Percentiles rank a stretch among this genome's conserved stretches.
phyloP scores from a whole-genome alignment of 2,113 vertebrate genomes.

The Poecilia latipinna region DNA sequence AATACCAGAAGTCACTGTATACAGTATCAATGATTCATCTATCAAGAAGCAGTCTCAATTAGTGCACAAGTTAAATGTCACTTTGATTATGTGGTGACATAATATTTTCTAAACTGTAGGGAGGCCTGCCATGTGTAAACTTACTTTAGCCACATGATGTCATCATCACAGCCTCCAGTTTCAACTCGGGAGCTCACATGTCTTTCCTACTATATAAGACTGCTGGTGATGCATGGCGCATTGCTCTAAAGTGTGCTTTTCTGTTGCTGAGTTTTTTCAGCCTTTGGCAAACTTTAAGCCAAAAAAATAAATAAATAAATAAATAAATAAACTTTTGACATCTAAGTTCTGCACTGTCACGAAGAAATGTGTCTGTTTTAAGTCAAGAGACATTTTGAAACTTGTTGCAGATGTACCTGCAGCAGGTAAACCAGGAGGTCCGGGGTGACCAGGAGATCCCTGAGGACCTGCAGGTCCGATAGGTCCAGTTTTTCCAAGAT shows the following conservation, averaged over 20 bases:
- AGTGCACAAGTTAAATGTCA: conserved; percentile 44
- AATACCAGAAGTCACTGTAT: conserved; percentile 21
- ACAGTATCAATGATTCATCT: conserved; percentile 36
- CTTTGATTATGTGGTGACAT: conserved; percentile 67
- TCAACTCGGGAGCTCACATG: conserved; percentile 64
- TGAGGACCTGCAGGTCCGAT: conserved; percentile 90
- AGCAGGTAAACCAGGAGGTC: conserved; percentile 86
- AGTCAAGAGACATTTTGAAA: conserved; percentile 3
- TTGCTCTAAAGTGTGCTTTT: conserved; percentile 44
- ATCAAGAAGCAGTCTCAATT: conserved; percentile 46
- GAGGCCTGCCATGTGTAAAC: conserved; percentile 43
- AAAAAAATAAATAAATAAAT: too few species aligned
- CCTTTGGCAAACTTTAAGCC: conserved; percentile 1
- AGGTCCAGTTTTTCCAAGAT: conserved; percentile 82
- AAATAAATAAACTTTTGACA: neutral
- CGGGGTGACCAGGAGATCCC: conserved; percentile 88
- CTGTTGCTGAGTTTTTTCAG: conserved; percentile 23
- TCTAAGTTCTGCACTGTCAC: neutral
- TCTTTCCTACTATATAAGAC: conserved; percentile 64
- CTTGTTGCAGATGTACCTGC: too few species aligned
- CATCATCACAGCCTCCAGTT: conserved; percentile 59
- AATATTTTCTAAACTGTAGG: conserved; percentile 58
- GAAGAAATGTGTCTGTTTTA: neutral
- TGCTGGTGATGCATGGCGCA: conserved; percentile 44
- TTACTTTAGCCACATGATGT: conserved; percentile 72